Base-by-base conservation (phyloP, 2,888 invertebrate genomes). In the Epirrhoe alternata region DNA sequence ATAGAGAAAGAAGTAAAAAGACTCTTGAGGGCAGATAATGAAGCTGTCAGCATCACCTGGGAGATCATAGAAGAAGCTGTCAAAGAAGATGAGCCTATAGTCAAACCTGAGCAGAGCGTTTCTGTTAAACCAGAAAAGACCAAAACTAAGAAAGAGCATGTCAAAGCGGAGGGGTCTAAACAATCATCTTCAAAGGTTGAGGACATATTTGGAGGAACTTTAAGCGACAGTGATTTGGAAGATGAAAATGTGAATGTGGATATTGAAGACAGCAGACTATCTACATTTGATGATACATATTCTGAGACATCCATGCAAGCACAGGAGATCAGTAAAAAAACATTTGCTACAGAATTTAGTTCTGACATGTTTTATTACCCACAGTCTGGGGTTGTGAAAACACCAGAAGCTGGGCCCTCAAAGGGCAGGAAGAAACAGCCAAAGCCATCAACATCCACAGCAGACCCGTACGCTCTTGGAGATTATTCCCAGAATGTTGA, bases 1-100 rank as follows among this genome's bases (percentile, higher is more conserved):
- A 98, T 99, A 71, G 99, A 99, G 83, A 99, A 99, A 86, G 99
- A 99, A 94, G 98, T 99, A 0, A 98, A 99, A 85, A 94, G 99
- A 50, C 91, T 99, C 58, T 92, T 99, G 12, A 94, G 98, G 72
- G 96, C 96, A 38, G 99, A 99, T 83, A 98, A 98, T 83, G 99
- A 99, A 85, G 99, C 99, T 3, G 96, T 96, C 0, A 95, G 95
- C 80, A 96, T 98, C 0, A 96, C 96, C 68, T 98, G 97, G 96
- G 98, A 98, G 83, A 96, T 98, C 0, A 96, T 98, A 30, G 97
- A 96, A 57, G 74, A 74, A 45, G 98, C 98, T 1, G 96, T 96
- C 0, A 95, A 98, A 86, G 97, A 98, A 79, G 97, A 97, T 73
- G 97, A 97, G 64, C 93, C 95, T 72, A 97, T 97, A 70, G 78